Evolutionary conservation across 2,888 invertebrate genomes (phyloP).

Genomic region (Melanophora roralis): DNA sequence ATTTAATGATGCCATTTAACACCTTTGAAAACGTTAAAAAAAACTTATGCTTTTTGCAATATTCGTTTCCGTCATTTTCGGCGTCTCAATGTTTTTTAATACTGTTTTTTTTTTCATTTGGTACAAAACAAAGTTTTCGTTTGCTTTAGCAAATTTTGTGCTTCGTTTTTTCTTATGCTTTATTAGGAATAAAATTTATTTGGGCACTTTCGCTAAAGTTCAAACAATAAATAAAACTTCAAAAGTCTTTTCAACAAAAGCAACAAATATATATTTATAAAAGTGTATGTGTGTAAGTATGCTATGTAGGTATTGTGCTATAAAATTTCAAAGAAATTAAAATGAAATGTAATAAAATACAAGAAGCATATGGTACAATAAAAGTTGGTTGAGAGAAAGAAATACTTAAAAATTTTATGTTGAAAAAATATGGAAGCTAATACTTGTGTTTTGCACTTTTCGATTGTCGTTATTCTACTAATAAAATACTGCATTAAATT

Average conservation of each 20-base stretch:
- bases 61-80: conserved; percentile 8
- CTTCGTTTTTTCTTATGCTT: not conserved
- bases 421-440: not conserved
- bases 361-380: conserved; percentile 11
- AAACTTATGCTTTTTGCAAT: conserved; percentile 43
- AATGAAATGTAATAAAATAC: conserved; percentile 46
- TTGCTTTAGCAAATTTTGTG: conserved; percentile 16
- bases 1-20: conserved; percentile 62
- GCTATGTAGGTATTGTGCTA: too few relatives aligned
- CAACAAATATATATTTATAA: conserved; percentile 44
- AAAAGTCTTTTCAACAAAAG: conserved; percentile 25
- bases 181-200: conserved; percentile 56
- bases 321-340: conserved; percentile 15
- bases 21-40: conserved; percentile 54
- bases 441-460: not conserved
- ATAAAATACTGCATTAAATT: conserved; percentile 14
- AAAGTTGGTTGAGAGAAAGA: not conserved
- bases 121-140: conserved; percentile 38
- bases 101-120: not conserved
- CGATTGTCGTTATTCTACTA: conserved; percentile 7
- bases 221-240: conserved; percentile 59
- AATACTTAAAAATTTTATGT: conserved; percentile 1
- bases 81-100: not conserved
- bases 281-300: too few relatives aligned
- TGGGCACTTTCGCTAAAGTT: conserved; percentile 58